Base-by-base conservation (phyloP, 2,888 invertebrate species). In the Axea sp. region DNA sequence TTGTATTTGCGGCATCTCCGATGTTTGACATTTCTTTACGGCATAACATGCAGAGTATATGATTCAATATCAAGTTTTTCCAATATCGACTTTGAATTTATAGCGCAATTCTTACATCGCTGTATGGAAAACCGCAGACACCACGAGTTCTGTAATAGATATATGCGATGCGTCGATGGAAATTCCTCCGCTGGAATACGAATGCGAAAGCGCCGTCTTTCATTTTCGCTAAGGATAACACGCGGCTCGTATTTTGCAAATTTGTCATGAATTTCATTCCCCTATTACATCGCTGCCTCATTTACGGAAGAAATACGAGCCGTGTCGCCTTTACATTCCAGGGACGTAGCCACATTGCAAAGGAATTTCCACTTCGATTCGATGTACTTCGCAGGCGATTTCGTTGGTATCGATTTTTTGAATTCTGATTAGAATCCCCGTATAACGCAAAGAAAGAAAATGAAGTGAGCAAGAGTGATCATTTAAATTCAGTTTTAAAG, bases 1-100 rank as follows among this genome's bases (percentile, higher is more conserved):
- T 71, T 62, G 47, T 55, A 41, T 53, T 19, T 33, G 37, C 39
- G 31, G 43, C 33, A 45, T 19, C 59, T 60, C 47, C 37, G 57
- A 59, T 65, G 60, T 65, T 65, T 69, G 60, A 65, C 39, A 68
- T 69, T 73, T 73, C 60, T 69, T 49, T 35, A 22, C 59, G 68
- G 53, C 59, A 53, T 60, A 69, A 65, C 68, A 67, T 57, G 37
- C 47, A 4, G 28, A 35, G 53, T 55, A 57, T 60, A 71, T 62
- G 71, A 71, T 75, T 75, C 67, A 75, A 72, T 71, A 71, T 72
- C 59, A 57, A 60, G 67, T 67, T 71, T 71, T 71, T 60, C 62
- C 65, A 57, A 67, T 67, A 62, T 75, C 71, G 67, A 62, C 67
- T 71, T 71, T 60, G 71, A 67, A 75, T 75, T 75, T 75, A 67